A percentile compares a stretch with the other conserved stretches of the same genome.
These are phyloP conservation scores for Macroglossus sobrinus DNA, from an alignment of 2,113 vertebrate species.

Conservation along the genomic window DNA sequence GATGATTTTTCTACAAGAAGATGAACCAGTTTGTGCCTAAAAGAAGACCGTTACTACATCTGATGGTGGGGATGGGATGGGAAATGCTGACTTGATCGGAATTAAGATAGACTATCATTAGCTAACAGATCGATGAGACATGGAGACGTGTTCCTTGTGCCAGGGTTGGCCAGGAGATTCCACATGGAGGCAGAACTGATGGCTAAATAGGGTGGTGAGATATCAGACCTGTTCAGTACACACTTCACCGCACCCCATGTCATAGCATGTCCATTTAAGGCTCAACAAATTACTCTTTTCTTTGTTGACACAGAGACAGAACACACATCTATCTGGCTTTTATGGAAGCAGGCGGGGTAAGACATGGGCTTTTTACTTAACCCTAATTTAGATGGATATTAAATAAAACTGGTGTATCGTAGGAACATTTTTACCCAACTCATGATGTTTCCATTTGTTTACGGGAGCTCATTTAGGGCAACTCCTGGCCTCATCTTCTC, in stretches of 20 bases:
- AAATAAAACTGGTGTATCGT: not conserved
- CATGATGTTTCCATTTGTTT: not conserved
- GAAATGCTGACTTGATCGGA: not conserved
- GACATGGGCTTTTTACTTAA: not conserved
- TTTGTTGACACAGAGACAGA: not conserved
- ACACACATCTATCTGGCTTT: not conserved
- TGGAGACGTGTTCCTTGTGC: not conserved
- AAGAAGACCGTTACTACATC: not conserved
- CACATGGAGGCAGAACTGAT: not conserved
- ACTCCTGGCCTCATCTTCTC: not conserved
- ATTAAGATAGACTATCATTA: not conserved
- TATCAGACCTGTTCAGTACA: not conserved
- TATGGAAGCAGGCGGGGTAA: not conserved
- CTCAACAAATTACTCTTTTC: not conserved
- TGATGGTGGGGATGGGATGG: not conserved
- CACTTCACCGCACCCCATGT: too few relatives aligned
- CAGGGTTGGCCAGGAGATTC: not conserved
- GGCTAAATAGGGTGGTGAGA: not conserved
- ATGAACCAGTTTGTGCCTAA: not conserved
- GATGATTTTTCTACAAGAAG: conserved; percentile 39
- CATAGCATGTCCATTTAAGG: not conserved
- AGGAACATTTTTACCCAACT: not conserved
- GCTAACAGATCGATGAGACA: not conserved
- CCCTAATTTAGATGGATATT: not conserved
- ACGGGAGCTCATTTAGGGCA: not conserved